Percentiles rank a stretch among this genome's conserved stretches.
Conservation (phyloP, 1,140 invertebrate species). For the Akabosia matsudoensis region DNA sequence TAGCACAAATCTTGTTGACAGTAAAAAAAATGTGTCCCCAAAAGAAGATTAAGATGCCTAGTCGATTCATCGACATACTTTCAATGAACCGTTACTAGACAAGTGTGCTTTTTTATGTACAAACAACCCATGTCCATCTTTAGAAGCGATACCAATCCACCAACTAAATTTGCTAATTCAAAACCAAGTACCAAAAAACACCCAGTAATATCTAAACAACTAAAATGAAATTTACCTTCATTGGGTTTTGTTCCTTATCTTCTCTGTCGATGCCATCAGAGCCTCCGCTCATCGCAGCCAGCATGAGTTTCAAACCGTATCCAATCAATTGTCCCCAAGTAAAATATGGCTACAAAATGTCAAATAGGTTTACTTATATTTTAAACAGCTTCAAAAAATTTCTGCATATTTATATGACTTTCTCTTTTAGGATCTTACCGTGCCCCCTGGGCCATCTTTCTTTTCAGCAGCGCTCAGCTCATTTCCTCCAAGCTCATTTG, state of each 20-base stretch:
- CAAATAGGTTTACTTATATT: too few relatives aligned
- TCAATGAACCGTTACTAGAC: too few relatives aligned
- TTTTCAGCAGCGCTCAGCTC: constrained; percentile 38
- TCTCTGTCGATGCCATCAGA: constrained; percentile 82
- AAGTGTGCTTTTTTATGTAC: too few relatives aligned
- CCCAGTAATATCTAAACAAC: too few relatives aligned
- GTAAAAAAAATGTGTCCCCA: too few relatives aligned
- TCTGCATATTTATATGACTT: background rate
- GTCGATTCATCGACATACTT: too few relatives aligned
- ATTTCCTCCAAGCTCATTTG: constrained; percentile 43
- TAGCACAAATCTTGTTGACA: too few relatives aligned
- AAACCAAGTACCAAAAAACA: too few relatives aligned
- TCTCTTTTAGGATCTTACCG: constrained; percentile 29
- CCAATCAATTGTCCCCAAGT: constrained; percentile 58
- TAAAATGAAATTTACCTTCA: constrained; percentile 75
- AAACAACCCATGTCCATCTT: too few relatives aligned
- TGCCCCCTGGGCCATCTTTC: constrained; percentile 35
- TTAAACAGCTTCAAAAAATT: background rate
- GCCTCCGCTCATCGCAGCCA: constrained; percentile 70
- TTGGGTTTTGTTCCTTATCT: constrained; percentile 71
- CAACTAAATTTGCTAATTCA: too few relatives aligned
- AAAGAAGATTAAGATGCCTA: too few relatives aligned
- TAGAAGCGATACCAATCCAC: too few relatives aligned
- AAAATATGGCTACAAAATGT: constrained; percentile 47
- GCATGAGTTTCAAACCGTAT: constrained; percentile 73